Evolutionary conservation across 1,140 invertebrate genomes (phyloP).

Genomic region (Mylabris phalerata): DNA sequence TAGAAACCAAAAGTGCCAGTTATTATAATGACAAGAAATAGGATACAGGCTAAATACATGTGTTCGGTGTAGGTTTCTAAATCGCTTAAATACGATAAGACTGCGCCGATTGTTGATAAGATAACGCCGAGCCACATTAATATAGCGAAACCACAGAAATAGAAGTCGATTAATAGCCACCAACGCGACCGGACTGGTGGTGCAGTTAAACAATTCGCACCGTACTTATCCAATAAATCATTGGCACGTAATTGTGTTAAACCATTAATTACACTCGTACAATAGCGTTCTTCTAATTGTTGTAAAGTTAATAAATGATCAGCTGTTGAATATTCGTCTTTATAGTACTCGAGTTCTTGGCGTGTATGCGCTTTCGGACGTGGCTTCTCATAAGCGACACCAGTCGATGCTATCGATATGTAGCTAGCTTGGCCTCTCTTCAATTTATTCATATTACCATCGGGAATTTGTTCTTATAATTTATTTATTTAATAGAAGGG

Average conservation of each 20-base stretch:
- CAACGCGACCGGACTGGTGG: slow-evolving; percentile 18
- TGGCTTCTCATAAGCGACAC: slow-evolving; percentile 4
- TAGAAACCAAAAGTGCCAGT: slow-evolving; percentile 51
- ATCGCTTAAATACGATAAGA: too few relatives aligned
- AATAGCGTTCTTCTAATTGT: slow-evolving; percentile 44
- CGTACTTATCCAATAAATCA: slow-evolving; percentile 50
- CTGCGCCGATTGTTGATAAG: slow-evolving; percentile 45
- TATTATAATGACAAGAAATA: slow-evolving; percentile 62
- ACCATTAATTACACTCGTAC: slow-evolving; percentile 49
- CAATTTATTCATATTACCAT: too few relatives aligned
- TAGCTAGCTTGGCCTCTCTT: too few relatives aligned
- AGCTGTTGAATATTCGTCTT: slow-evolving; percentile 67
- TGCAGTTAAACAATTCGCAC: slow-evolving; percentile 60
- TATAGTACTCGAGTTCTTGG: slow-evolving; percentile 42
- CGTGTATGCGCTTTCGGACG: neutral
- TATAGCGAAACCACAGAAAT: slow-evolving; percentile 64
- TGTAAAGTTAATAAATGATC: slow-evolving; percentile 64
- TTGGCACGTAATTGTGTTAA: slow-evolving; percentile 50
- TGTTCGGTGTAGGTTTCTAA: neutral
- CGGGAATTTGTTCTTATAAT: neutral
- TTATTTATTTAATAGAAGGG: neutral
- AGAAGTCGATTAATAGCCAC: slow-evolving; percentile 25
- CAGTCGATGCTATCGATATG: neutral
- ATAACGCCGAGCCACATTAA: slow-evolving; percentile 67
- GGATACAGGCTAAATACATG: slow-evolving; percentile 16